Evolutionary conservation across 2,113 vertebrate genomes (phyloP).

Genomic region (Colinus virginianus): DNA sequence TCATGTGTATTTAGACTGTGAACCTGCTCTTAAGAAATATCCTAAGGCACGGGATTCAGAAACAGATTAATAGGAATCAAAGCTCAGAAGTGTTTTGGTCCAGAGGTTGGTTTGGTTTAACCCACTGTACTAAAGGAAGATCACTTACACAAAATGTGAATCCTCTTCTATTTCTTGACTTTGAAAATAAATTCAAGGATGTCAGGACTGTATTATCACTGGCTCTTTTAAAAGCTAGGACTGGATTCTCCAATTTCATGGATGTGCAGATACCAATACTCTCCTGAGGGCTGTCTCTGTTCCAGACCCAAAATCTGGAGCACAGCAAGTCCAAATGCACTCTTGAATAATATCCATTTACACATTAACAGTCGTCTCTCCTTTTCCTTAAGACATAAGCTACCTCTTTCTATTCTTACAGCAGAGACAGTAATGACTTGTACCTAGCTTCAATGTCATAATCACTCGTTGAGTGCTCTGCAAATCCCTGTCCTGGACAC

Average conservation of each 20-base stretch:
- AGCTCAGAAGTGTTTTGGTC: not conserved
- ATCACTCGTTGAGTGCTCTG: not conserved
- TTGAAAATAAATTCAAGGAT: conserved; percentile 46
- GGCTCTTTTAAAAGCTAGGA: conserved; percentile 32
- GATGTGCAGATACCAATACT: conserved; percentile 55
- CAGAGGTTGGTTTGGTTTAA: not conserved
- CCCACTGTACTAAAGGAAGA: not conserved
- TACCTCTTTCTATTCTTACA: not conserved
- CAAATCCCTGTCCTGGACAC: not conserved
- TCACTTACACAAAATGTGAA: not conserved
- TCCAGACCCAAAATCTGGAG: conserved; percentile 46
- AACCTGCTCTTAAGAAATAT: not conserved
- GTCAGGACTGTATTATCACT: not conserved
- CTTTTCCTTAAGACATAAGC: not conserved
- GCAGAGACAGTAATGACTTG: not conserved
- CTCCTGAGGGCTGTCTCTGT: conserved; percentile 33
- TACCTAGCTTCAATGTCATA: not conserved
- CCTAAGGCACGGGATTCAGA: not conserved
- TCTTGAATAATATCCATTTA: conserved; percentile 53
- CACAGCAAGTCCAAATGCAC: conserved; percentile 18
- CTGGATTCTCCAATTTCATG: conserved; percentile 58
- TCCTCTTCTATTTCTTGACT: conserved; percentile 21
- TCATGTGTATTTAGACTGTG: not conserved
- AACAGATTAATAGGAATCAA: not conserved
- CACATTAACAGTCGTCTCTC: conserved; percentile 22